phyloP scores from a whole-genome alignment of 2,888 invertebrate genomes.

The Pogonocherus hispidulus region DNA sequence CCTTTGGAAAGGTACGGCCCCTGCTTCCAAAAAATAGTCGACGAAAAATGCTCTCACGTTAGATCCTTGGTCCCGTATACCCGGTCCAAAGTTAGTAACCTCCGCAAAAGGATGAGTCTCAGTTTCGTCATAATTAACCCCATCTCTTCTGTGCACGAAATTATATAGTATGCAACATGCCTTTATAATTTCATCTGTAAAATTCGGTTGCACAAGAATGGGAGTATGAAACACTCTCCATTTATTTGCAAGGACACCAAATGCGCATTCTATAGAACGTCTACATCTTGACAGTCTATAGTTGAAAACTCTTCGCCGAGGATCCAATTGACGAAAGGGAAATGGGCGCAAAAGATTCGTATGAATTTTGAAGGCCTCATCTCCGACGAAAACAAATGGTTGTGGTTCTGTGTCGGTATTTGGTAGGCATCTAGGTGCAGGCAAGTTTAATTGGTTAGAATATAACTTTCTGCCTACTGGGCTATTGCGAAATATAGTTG shows the following conservation, averaged over 20 bases:
- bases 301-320: conserved; percentile 35
- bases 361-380: conserved; percentile 15
- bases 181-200: conserved; percentile 34
- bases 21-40: too few relatives aligned
- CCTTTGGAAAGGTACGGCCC: too few relatives aligned
- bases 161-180: conserved; percentile 30
- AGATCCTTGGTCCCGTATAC: too few relatives aligned
- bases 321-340: conserved; percentile 23
- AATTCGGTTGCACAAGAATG: conserved; percentile 33
- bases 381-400: conserved; percentile 42
- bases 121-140: too few relatives aligned
- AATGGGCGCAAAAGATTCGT: neutral
- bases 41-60: too few relatives aligned
- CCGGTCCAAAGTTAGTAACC: too few relatives aligned
- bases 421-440: conserved; percentile 35
- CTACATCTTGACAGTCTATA: too few relatives aligned
- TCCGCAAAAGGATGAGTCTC: too few relatives aligned
- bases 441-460: conserved; percentile 36
- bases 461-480: conserved; percentile 43
- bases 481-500: conserved; percentile 36
- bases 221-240: conserved; percentile 36
- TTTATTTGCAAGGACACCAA: too few relatives aligned
- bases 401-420: conserved; percentile 16
- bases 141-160: conserved; percentile 7
- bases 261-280: neutral